Conservation (phyloP, 2,888 invertebrate genomes). For the Caenorhabditis wallacei region DNA sequence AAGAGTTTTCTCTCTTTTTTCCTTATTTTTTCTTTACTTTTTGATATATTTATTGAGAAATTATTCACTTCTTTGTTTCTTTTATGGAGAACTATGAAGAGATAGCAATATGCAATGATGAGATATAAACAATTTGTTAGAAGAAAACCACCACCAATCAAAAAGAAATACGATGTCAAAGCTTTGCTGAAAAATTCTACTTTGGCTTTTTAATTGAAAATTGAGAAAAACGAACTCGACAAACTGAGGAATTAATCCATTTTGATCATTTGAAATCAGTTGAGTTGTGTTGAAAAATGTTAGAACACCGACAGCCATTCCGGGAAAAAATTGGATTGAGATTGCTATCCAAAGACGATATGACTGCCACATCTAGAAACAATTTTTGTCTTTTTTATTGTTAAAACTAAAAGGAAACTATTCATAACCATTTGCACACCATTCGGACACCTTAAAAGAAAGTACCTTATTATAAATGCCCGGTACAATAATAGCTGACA, state of each 20-base stretch:
- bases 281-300: constrained; percentile 52
- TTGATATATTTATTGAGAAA: neutral
- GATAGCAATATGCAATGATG: constrained; percentile 43
- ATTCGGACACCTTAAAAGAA: no score
- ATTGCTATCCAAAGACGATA: constrained; percentile 38
- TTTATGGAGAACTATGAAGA: constrained; percentile 17
- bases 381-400: neutral
- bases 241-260: constrained; percentile 52
- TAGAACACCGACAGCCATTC: constrained; percentile 28
- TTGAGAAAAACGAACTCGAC: constrained; percentile 4
- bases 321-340: constrained; percentile 45
- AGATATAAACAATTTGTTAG: constrained; percentile 37
- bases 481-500: constrained; percentile 60
- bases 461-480: constrained; percentile 29
- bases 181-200: constrained; percentile 24
- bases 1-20: constrained; percentile 35
- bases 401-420: neutral
- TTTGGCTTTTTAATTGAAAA: neutral
- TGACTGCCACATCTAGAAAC: constrained; percentile 42
- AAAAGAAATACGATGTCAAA: constrained; percentile 40
- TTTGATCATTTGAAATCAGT: constrained; percentile 20
- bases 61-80: constrained; percentile 8
- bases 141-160: constrained; percentile 37
- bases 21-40: constrained; percentile 12
- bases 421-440: no score